Percentiles rank a stretch among this genome's conserved stretches.
phyloP scores from a whole-genome alignment of 2,113 vertebrate species.

The Microtus montanus region DNA sequence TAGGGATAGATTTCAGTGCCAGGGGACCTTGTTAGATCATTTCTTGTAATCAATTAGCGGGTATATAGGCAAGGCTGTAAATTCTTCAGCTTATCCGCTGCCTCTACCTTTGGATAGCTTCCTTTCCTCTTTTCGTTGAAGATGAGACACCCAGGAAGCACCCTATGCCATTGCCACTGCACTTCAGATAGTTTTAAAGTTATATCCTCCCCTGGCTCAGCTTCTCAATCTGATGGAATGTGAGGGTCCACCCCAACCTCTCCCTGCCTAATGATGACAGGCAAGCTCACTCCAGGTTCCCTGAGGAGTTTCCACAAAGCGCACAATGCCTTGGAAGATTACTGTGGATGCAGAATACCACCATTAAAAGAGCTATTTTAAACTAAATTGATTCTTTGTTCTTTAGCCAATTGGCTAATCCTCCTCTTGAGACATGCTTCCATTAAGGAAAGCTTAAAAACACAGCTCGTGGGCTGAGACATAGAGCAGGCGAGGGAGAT shows the following conservation, averaged over 20 bases:
- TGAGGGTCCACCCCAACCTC: neutral
- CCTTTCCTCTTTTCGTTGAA: conserved; percentile 49
- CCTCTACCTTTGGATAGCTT: conserved; percentile 56
- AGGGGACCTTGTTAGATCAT: conserved; percentile 49
- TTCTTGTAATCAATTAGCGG: conserved; percentile 48
- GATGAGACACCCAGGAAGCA: conserved; percentile 57
- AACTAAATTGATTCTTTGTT: conserved; percentile 78
- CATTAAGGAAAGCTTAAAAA: conserved; percentile 76
- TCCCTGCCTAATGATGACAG: neutral
- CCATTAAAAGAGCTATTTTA: conserved; percentile 77
- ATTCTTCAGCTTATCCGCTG: conserved; percentile 49
- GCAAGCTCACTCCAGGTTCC: neutral
- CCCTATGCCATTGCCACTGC: neutral
- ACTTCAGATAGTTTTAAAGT: conserved; percentile 29
- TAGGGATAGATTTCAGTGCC: conserved; percentile 34
- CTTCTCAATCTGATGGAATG: conserved; percentile 2
- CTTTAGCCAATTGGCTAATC: conserved; percentile 76
- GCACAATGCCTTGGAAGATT: conserved; percentile 61
- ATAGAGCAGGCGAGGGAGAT: conserved; percentile 47
- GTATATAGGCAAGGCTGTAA: conserved; percentile 2
- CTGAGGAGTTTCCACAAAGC: conserved; percentile 52
- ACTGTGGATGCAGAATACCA: conserved; percentile 73
- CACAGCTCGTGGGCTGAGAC: conserved; percentile 52
- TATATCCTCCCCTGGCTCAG: neutral
- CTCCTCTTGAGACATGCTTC: conserved; percentile 72